Evolutionary conservation across 2,113 vertebrate genomes (phyloP).

Genomic region (Dicerorhinus sumatrensis): DNA sequence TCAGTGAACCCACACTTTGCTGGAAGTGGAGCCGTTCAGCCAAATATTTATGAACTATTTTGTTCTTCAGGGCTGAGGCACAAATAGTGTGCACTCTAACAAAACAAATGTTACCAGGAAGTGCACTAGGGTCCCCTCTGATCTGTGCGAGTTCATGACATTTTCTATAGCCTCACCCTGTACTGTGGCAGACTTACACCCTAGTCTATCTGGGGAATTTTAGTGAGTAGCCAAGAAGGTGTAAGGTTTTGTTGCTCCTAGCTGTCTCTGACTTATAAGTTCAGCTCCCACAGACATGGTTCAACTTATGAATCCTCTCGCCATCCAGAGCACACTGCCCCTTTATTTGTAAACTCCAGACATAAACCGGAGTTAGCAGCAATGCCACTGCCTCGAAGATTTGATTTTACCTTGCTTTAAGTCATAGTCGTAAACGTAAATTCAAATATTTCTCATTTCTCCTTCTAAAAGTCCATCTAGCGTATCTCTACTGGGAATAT

Average conservation of each 20-base stretch:
- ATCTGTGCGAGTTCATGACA: not conserved
- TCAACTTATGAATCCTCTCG: not conserved
- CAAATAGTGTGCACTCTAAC: not conserved
- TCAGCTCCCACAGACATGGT: not conserved
- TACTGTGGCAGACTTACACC: not conserved
- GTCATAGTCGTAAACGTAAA: not conserved
- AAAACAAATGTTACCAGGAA: not conserved
- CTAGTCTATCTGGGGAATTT: not conserved
- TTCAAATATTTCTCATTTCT: constrained; percentile 43
- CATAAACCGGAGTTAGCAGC: not conserved
- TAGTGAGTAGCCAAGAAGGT: not conserved
- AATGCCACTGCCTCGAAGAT: not conserved
- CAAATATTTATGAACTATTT: not conserved
- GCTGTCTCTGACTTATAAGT: not conserved
- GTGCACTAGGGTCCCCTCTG: not conserved
- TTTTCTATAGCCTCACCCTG: not conserved
- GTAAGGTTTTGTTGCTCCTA: not conserved
- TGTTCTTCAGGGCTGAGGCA: not conserved
- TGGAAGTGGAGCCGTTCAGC: not conserved
- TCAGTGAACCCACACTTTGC: not conserved
- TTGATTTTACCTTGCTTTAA: not conserved
- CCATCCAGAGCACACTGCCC: not conserved
- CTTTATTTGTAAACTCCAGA: not conserved
- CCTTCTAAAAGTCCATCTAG: not conserved
- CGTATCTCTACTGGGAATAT: not conserved